Evolutionary conservation across 2,113 vertebrate species (phyloP), one percentile per base, ranked within the genome.

Genomic region (Podarcis cretensis): DNA sequence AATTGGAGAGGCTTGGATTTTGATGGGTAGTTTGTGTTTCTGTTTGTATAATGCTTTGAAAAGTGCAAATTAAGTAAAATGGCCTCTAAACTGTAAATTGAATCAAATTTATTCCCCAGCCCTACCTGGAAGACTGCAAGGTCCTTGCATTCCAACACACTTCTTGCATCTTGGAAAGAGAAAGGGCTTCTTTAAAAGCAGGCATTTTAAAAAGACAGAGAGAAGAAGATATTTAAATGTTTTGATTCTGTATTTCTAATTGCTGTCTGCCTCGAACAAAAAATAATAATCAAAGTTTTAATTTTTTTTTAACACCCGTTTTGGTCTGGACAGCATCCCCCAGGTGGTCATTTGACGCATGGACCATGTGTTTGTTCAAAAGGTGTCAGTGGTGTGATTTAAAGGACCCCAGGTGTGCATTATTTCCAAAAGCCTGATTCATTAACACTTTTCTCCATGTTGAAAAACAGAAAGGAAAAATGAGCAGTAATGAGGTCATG

Each of bases 391-490:
- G n/a, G n/a, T 91, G 83, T 91, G 93, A 94, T 94, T 95, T 95
- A 94, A 92, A 90, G n/a, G 89, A 59, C 94, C 93, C 83, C 89
- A 75, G 80, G 80, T 86, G 68, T 20, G 16, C 92, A 88, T 94
- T 95, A 89, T 93, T 94, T 94, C 93, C 84, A 94, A 94, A 89
- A 89, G 76, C 87, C 93, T 84, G 92, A 92, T 95, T 94, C 94
- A 92, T 95, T 96, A 94, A 93, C 94, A 95, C 94, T 93, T 93
- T 86, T 94, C 87, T 94, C 83, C 89, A 93, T 92, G 92, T 91
- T 91, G 92, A 94, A 94, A 93, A 86, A 96, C 96, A 97, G 96
- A 94, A 92, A 93, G 95, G 90, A 94, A 95, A 96, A 95, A 94
- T 87, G 93, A 95, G 89, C 91, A 85, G 85, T 90, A 89, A 94